Percentiles rank a stretch among this genome's conserved stretches.
These are phyloP conservation scores for Hemichromis elongatus DNA, from an alignment of 2,113 vertebrate species.

Conservation along the genomic window DNA sequence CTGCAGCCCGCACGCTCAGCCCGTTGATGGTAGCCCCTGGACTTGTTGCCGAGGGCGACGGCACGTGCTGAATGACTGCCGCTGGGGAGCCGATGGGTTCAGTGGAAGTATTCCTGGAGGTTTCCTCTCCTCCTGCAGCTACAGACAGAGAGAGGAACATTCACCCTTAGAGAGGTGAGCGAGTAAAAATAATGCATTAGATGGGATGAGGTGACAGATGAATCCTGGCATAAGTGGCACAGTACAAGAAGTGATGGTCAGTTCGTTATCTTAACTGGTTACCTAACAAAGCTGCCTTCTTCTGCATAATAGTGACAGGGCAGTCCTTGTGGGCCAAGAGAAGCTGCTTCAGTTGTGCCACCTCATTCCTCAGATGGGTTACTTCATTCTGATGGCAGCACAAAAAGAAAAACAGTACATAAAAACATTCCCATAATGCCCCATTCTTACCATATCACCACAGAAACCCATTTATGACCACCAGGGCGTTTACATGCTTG, in stretches of 20 bases:
- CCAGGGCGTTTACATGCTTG: background rate
- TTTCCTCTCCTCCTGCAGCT: constrained; percentile 85
- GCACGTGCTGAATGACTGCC: constrained; percentile 84
- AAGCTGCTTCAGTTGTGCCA: constrained; percentile 93
- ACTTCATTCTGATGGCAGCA: constrained; percentile 76
- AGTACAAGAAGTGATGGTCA: background rate
- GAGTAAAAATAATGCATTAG: constrained; percentile 51
- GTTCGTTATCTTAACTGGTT: background rate
- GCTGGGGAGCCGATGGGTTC: constrained; percentile 82
- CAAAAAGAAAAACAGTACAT: background rate
- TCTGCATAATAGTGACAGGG: constrained; percentile 93
- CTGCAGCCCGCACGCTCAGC: constrained; percentile 84
- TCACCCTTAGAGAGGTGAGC: constrained; percentile 75
- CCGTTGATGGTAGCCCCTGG: constrained; percentile 78
- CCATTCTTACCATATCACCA: background rate
- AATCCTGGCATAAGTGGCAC: background rate
- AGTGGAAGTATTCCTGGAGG: constrained; percentile 77
- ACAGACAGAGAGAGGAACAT: constrained; percentile 64
- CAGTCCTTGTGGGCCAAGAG: constrained; percentile 97
- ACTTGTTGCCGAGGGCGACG: constrained; percentile 68
- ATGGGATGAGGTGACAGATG: constrained; percentile 47
- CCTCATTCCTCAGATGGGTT: constrained; percentile 87
- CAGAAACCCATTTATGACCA: background rate
- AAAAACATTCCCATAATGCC: background rate
- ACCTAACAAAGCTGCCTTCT: constrained; percentile 82